Conservation (phyloP, 2,797 vertebrate species). For the Selene dorsalis region DNA sequence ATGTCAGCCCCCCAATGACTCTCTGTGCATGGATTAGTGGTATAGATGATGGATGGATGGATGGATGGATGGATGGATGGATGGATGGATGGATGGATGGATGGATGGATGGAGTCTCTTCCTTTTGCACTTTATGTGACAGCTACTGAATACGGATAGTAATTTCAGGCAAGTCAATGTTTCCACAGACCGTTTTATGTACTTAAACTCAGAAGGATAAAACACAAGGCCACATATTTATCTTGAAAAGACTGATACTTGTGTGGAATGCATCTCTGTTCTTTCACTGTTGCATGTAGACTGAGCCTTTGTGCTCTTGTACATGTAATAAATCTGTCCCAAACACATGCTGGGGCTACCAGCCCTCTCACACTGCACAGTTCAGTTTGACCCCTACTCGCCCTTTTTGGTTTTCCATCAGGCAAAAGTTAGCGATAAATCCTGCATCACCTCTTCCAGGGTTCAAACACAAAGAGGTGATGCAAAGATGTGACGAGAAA, state of each 20-base stretch:
- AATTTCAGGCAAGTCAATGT: constrained; percentile 18
- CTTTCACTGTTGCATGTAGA: neutral
- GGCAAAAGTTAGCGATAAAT: too few relatives aligned
- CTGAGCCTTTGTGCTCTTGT: neutral
- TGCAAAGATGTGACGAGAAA: too few relatives aligned
- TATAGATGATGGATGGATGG: too few relatives aligned
- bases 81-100: too few relatives aligned
- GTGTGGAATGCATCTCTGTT: neutral
- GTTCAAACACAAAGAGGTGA: too few relatives aligned
- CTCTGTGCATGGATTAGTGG: too few relatives aligned
- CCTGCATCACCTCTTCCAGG: too few relatives aligned
- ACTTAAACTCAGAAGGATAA: neutral
- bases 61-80: too few relatives aligned
- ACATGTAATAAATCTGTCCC: neutral
- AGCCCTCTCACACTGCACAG: too few relatives aligned
- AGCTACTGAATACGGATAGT: constrained; percentile 16
- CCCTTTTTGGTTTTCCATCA: too few relatives aligned
- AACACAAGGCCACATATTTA: neutral
- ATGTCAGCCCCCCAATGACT: too few relatives aligned
- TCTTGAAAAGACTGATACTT: neutral
- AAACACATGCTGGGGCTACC: neutral
- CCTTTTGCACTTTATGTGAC: constrained; percentile 38
- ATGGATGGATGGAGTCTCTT: constrained; percentile 10
- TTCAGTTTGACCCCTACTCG: too few relatives aligned
- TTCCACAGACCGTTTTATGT: neutral